Conservation (phyloP, 2,113 vertebrate genomes). For the Petrocephalus microphthalmus region DNA sequence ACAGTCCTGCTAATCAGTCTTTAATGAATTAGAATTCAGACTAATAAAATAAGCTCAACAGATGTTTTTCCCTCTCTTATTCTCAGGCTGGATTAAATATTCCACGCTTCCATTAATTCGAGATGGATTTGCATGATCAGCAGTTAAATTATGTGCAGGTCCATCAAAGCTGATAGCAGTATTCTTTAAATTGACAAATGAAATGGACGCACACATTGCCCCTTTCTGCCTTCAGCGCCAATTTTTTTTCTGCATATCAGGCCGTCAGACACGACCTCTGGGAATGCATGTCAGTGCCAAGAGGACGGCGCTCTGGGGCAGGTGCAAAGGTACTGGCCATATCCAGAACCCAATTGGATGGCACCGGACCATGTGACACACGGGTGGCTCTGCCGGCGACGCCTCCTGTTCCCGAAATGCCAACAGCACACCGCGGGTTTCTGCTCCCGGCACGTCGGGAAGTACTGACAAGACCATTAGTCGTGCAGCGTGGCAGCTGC, state of each 20-base stretch:
- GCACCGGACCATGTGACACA: neutral
- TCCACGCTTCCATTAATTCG: slow-evolving; percentile 18
- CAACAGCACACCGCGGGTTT: neutral
- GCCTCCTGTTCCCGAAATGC: neutral
- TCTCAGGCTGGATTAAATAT: neutral
- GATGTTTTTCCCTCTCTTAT: neutral
- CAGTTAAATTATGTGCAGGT: slow-evolving; percentile 14
- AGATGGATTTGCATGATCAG: slow-evolving; percentile 17
- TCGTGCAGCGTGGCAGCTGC: neutral
- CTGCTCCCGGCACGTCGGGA: neutral
- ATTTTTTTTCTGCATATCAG: neutral
- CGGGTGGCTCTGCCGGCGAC: neutral
- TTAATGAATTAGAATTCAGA: slow-evolving; percentile 19
- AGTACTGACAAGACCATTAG: neutral
- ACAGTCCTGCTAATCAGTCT: slow-evolving; percentile 12
- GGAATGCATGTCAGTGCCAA: neutral
- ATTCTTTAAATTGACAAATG: slow-evolving; percentile 13
- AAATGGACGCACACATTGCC: neutral
- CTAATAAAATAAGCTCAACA: slow-evolving; percentile 15
- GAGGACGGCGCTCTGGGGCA: neutral
- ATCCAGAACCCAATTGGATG: neutral
- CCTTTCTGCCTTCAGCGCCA: neutral
- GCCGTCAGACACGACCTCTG: neutral
- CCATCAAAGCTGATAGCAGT: neutral
- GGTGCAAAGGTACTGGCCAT: neutral